Evolutionary conservation across 2,888 invertebrate genomes (phyloP), one percentile per base, ranked within the genome.

Genomic region (Drosophila parthenogenetica): DNA sequence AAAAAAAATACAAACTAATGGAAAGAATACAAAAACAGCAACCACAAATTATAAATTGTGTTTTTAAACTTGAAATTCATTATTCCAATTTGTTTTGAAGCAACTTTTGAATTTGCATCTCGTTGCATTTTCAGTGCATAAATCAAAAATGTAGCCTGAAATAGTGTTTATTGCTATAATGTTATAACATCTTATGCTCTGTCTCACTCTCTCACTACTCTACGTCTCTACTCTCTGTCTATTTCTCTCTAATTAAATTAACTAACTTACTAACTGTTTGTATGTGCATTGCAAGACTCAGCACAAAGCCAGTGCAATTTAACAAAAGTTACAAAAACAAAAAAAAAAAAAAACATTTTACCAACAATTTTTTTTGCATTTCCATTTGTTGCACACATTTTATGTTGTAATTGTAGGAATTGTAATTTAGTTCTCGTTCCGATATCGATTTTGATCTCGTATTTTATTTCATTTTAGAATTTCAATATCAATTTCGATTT

Each of bases 341-440:
- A 42, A 46, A 42, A 13, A 13, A 51, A 55, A 67, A 49, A 42
- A 46, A 42, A 51, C 49, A 50, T 55, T 51, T 42, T 39, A 40
- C 42, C 16, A 51, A 42, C 17, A 67, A 72, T 50, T 71, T 77
- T 79, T 53, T 71, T 77, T 79, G 74, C 84, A 85, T 85, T 72
- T 74, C 68, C 69, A 72, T 85, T 82, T 82, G 50, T 46, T 61
- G 11, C 42, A 67, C 77, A 46, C 39, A 10, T 72, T 75, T 77
- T 75, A 43, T 86, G 81, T 86, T 82, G 87, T 81, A 80, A 66
- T 74, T 42, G 81, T 82, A 82, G 87, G 87, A 86, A 49, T 70
- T 83, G 87, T 81, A 60, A 71, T 65, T 80, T 62, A 55, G 70
- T 77, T 77, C 39, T 64, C 73, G 37, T 49, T 14, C 39, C 45